phyloP scores from a whole-genome alignment of 2,888 invertebrate genomes.

The Chorisops tibialis region DNA sequence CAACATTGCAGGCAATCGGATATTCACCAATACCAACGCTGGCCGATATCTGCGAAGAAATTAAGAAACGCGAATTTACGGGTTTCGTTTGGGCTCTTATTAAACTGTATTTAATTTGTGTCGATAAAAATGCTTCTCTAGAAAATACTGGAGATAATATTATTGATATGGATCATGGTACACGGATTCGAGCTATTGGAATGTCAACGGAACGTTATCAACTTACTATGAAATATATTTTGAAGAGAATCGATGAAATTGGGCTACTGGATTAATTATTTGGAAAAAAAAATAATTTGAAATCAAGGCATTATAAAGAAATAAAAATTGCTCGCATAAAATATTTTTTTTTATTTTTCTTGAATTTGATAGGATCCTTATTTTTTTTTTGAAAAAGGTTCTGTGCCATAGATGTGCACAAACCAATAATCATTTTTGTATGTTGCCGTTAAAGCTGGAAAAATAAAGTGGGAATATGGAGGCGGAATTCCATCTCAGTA shows the following conservation, averaged over 20 bases:
- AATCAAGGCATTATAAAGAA: no score
- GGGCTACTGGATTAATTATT: neutral
- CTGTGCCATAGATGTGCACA: no score
- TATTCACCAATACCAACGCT: neutral
- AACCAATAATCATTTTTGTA: no score
- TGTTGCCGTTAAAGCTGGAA: no score
- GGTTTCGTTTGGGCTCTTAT: constrained; percentile 34
- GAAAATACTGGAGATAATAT: constrained; percentile 30
- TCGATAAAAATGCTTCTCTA: constrained; percentile 31
- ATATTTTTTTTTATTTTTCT: no score
- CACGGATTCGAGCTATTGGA: neutral
- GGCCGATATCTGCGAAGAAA: neutral
- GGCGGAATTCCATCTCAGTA: no score
- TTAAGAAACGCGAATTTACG: constrained; percentile 15
- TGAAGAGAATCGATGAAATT: constrained; percentile 45
- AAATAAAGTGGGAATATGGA: no score
- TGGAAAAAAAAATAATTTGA: no score
- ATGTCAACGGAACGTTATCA: constrained; percentile 41
- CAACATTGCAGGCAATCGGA: neutral
- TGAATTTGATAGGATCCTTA: no score
- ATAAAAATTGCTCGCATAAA: no score
- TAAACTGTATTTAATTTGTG: constrained; percentile 33
- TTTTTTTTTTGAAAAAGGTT: no score
- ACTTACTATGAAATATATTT: constrained; percentile 43
- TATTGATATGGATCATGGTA: neutral